Evolutionary conservation across 2,797 vertebrate species (phyloP).

Genomic region (Chrysocyon brachyurus): DNA sequence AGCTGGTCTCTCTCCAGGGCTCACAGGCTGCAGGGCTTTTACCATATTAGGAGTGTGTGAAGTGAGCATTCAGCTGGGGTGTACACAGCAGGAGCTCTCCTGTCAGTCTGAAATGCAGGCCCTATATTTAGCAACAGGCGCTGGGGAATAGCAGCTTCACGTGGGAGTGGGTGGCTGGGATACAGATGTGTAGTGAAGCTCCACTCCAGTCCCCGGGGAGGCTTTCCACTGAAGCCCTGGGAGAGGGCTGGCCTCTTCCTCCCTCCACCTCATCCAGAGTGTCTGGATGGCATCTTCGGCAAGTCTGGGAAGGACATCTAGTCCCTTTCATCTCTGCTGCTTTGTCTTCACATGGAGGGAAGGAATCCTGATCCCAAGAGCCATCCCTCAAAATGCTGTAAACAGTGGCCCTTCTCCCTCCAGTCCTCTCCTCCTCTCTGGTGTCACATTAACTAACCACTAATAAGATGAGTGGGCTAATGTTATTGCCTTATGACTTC

Average conservation of each 20-base stretch:
- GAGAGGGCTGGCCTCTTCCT: neutral
- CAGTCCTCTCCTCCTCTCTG: neutral
- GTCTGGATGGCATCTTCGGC: conserved; percentile 52
- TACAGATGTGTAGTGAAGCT: conserved; percentile 69
- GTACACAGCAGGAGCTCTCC: conserved; percentile 83
- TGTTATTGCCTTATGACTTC: conserved; percentile 31
- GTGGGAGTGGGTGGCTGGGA: conserved; percentile 86
- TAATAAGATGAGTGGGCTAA: neutral
- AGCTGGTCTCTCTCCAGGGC: conserved; percentile 72
- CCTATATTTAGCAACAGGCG: conserved; percentile 90
- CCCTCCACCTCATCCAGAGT: conserved; percentile 21
- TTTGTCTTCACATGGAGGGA: conserved; percentile 65
- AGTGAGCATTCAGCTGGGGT: conserved; percentile 85
- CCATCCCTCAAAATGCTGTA: conserved; percentile 61
- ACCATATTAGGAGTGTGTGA: conserved; percentile 91
- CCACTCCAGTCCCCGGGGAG: conserved; percentile 56
- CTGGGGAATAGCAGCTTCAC: conserved; percentile 86
- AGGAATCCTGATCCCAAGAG: conserved; percentile 35
- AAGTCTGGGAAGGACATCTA: conserved; percentile 41
- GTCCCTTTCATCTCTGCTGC: conserved; percentile 34
- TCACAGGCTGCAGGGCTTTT: conserved; percentile 77
- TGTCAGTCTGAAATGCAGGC: conserved; percentile 84
- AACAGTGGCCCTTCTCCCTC: conserved; percentile 64
- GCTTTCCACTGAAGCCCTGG: neutral
- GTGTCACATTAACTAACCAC: conserved; percentile 10